A percentile compares a stretch with the other conserved stretches of the same genome.
Evolutionary conservation across 2,113 vertebrate species (phyloP).

Genomic region (Formicarius rufipectus): DNA sequence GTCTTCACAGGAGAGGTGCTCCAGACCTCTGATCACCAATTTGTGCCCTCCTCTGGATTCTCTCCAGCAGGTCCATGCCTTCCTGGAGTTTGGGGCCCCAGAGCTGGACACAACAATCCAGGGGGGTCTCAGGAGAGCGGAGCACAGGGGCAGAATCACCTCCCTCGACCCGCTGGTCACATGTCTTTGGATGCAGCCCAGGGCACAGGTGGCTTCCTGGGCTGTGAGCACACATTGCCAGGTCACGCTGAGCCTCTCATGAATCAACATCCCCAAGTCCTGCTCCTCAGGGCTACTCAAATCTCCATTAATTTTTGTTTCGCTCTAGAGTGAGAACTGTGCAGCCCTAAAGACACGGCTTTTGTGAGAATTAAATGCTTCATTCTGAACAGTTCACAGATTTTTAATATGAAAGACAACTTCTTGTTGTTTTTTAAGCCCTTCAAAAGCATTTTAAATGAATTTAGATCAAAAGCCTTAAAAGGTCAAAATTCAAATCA

Average conservation of each 20-base stretch:
- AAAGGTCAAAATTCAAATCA: constrained; percentile 28
- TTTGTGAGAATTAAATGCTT: not conserved
- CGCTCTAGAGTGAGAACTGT: not conserved
- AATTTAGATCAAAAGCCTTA: constrained; percentile 10
- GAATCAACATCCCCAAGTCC: not conserved
- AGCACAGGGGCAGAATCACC: not conserved
- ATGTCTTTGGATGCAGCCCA: not conserved
- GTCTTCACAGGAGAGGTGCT: not conserved
- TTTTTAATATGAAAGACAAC: not conserved
- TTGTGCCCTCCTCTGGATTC: not conserved
- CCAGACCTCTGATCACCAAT: not conserved
- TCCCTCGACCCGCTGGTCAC: not conserved
- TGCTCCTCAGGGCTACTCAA: not conserved
- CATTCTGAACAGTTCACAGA: not conserved
- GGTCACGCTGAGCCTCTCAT: not conserved
- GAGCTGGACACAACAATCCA: not conserved
- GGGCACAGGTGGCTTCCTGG: not conserved
- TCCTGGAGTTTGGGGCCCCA: not conserved
- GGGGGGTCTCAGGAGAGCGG: not conserved
- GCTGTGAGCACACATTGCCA: not conserved
- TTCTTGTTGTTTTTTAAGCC: not conserved
- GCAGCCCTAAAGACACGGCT: not conserved
- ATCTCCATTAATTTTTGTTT: not conserved
- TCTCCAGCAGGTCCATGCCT: not conserved
- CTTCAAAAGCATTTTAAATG: not conserved